These are phyloP conservation scores for Acholoe squamosa DNA, from an alignment of 2,888 invertebrate genomes.

Conservation along the genomic window DNA sequence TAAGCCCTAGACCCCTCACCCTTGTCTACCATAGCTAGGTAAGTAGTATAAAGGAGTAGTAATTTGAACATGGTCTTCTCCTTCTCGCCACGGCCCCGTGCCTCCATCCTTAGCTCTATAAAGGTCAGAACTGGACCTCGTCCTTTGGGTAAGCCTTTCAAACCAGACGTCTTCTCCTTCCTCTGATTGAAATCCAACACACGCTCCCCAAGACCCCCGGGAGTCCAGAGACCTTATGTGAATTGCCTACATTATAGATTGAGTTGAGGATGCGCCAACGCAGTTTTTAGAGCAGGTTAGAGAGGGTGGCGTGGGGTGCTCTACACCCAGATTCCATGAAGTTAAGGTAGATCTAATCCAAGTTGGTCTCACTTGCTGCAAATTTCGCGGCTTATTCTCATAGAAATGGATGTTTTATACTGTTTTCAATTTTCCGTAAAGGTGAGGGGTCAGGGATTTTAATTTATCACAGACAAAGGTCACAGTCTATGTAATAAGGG, in stretches of 20 bases:
- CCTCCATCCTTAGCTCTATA: background rate
- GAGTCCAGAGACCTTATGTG: background rate
- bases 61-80: background rate
- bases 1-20: too few species aligned
- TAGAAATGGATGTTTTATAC: too few species aligned
- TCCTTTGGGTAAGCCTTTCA: background rate
- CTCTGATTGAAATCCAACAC: conserved; percentile 2
- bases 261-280: background rate
- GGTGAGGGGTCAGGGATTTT: too few species aligned
- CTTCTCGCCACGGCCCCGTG: background rate
- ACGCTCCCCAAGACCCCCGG: background rate
- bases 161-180: background rate
- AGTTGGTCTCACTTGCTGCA: too few species aligned
- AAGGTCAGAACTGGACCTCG: background rate
- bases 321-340: too few species aligned
- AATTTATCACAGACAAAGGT: too few species aligned
- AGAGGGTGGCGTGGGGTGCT: background rate
- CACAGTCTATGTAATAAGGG: too few species aligned
- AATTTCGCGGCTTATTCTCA: too few species aligned
- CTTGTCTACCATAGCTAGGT: background rate
- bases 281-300: background rate
- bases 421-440: too few species aligned
- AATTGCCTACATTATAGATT: conserved; percentile 20
- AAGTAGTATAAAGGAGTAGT: background rate
- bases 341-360: too few species aligned